Conservation (phyloP, 2,888 invertebrate genomes). For the Serrognathus titanus region DNA sequence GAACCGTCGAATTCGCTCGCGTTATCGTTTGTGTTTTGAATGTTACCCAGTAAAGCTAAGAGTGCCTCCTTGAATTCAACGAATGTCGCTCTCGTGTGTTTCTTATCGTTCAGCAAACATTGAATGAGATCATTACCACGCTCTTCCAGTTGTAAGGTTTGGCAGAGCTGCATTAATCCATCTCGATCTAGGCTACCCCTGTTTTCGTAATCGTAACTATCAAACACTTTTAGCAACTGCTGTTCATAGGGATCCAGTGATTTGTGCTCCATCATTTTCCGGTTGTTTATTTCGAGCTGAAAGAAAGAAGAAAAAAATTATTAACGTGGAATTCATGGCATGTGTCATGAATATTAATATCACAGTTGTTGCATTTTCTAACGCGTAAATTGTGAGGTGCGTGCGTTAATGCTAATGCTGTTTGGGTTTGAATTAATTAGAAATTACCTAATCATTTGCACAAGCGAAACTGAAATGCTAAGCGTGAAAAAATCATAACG, state of each 20-base stretch:
- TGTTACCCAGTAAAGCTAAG: constrained; percentile 63
- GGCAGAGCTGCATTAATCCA: constrained; percentile 67
- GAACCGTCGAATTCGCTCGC: constrained; percentile 52
- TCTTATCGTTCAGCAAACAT: constrained; percentile 55
- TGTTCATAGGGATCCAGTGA: constrained; percentile 73
- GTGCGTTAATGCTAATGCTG: neutral
- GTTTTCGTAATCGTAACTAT: constrained; percentile 71
- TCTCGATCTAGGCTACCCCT: constrained; percentile 65
- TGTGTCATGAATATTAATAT: neutral
- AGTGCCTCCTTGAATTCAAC: constrained; percentile 74
- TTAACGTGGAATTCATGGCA: neutral
- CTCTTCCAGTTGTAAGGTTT: constrained; percentile 74
- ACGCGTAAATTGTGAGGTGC: neutral
- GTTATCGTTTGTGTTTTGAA: constrained; percentile 35
- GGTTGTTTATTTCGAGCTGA: constrained; percentile 6
- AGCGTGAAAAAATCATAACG: constrained; percentile 17
- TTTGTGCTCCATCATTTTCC: constrained; percentile 29
- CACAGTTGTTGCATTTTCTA: neutral
- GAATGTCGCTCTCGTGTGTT: constrained; percentile 60
- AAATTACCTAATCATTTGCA: constrained; percentile 19
- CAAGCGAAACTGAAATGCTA: constrained; percentile 13
- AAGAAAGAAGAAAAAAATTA: constrained; percentile 4
- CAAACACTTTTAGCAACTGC: constrained; percentile 76
- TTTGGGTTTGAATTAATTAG: neutral
- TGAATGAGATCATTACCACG: constrained; percentile 62